phyloP scores from a whole-genome alignment of 1,140 invertebrate species.

The silkworm (Bombyx mori) region DNA sequence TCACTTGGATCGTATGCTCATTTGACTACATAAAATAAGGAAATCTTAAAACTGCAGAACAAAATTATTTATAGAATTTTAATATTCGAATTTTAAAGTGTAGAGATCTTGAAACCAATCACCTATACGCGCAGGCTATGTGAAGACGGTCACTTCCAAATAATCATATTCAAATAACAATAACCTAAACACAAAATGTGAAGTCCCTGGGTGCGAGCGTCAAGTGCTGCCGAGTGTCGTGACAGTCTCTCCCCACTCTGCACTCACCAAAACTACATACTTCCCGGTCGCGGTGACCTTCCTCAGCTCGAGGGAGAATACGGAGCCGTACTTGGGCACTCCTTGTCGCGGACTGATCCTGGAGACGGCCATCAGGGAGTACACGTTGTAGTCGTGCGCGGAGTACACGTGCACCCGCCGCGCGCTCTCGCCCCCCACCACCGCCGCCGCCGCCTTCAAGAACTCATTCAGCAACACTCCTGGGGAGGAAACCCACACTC shows the following conservation, averaged over 20 bases:
- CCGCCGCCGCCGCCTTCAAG: slow-evolving; percentile 8
- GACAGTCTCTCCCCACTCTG: not conserved
- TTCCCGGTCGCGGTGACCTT: slow-evolving; percentile 2
- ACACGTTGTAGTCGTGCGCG: slow-evolving; percentile 27
- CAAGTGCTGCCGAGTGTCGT: too few species aligned
- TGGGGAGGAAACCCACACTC: not conserved
- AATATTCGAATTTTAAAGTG: too few species aligned
- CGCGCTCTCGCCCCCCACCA: slow-evolving; percentile 11
- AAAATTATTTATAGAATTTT: too few species aligned
- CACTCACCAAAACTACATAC: not conserved
- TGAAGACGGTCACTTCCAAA: too few species aligned
- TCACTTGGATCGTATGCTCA: too few species aligned
- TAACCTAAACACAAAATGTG: too few species aligned
- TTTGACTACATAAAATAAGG: too few species aligned
- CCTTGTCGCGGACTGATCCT: slow-evolving; percentile 11
- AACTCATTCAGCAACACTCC: slow-evolving; percentile 23
- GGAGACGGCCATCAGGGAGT: slow-evolving; percentile 11
- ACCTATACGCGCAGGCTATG: too few species aligned
- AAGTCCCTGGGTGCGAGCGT: too few species aligned
- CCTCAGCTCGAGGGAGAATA: not conserved
- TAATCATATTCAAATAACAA: too few species aligned
- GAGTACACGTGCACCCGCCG: slow-evolving; percentile 18
- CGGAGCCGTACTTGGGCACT: slow-evolving; percentile 1
- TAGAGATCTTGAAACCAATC: too few species aligned
- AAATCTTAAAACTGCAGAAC: too few species aligned